These are phyloP conservation scores for Lissocephala sabroskyi DNA, from an alignment of 2,888 invertebrate genomes.

Conservation along the genomic window DNA sequence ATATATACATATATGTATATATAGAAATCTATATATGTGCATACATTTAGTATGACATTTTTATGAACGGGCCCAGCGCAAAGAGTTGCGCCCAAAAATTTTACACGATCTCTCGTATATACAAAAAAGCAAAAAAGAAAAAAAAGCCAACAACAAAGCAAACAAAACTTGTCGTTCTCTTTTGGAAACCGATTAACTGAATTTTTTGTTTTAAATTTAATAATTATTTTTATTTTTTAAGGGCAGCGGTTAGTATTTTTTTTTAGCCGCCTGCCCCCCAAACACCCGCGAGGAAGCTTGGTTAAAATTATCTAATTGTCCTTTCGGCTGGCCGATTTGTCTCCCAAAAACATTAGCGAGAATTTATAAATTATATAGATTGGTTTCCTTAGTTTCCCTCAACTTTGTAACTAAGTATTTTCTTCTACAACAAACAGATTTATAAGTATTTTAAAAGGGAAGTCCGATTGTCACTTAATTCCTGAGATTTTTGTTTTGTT, in stretches of 20 bases:
- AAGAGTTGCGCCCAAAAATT: no score
- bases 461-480: no score
- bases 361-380: conserved; percentile 43
- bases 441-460: no score
- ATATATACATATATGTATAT: no score
- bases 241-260: no score
- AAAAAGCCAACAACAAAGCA: not conserved
- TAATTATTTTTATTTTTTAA: conserved; percentile 3
- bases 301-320: no score
- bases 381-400: conserved; percentile 10
- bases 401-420: conserved; percentile 4
- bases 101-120: conserved; percentile 52
- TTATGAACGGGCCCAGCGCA: conserved; percentile 4
- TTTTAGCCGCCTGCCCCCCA: no score
- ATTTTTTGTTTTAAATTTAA: conserved; percentile 6
- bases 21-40: not conserved
- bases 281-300: no score
- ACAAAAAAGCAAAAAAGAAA: not conserved
- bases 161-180: conserved; percentile 18
- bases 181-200: conserved; percentile 15
- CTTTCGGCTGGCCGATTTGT: not conserved
- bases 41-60: conserved; percentile 7
- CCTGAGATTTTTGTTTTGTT: not conserved
- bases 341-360: conserved; percentile 31
- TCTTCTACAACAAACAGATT: no score